Conservation (phyloP, 2,888 invertebrate species). For the Trichopoda pennipes region DNA sequence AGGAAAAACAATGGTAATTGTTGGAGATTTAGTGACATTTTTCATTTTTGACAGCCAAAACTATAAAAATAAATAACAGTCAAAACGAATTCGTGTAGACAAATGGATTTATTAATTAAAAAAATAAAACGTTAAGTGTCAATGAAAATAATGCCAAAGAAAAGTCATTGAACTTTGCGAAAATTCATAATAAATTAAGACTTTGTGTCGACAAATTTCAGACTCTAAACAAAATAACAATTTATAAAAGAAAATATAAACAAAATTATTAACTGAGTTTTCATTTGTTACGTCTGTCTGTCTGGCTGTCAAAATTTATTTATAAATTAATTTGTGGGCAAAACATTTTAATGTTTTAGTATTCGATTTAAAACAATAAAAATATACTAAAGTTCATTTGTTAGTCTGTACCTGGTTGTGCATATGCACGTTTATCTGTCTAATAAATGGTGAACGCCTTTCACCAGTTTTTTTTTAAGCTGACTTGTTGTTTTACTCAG, state of each 20-base stretch:
- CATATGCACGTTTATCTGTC: not conserved
- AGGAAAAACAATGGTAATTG: slow-evolving; percentile 15
- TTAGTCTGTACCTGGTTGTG: not conserved
- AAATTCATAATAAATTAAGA: not conserved
- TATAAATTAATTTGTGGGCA: not conserved
- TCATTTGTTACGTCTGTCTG: too few species aligned
- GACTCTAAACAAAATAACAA: not conserved
- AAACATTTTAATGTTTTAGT: not conserved
- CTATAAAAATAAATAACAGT: slow-evolving; percentile 25
- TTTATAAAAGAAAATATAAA: too few species aligned
- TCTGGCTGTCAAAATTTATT: too few species aligned
- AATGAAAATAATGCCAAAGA: not conserved
- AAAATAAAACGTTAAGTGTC: not conserved
- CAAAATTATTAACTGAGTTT: too few species aligned
- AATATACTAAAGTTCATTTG: not conserved
- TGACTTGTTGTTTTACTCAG: not conserved
- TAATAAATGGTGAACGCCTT: slow-evolving; percentile 39
- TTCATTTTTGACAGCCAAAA: not conserved
- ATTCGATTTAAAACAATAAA: not conserved
- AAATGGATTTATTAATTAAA: not conserved
- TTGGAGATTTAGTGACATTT: not conserved
- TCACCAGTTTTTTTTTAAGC: slow-evolving; percentile 24
- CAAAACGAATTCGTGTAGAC: not conserved
- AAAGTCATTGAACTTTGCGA: slow-evolving; percentile 18
- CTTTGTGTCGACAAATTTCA: not conserved